These are phyloP conservation scores for Holotrichia oblita DNA, from an alignment of 1,140 invertebrate genomes.

Conservation along the genomic window DNA sequence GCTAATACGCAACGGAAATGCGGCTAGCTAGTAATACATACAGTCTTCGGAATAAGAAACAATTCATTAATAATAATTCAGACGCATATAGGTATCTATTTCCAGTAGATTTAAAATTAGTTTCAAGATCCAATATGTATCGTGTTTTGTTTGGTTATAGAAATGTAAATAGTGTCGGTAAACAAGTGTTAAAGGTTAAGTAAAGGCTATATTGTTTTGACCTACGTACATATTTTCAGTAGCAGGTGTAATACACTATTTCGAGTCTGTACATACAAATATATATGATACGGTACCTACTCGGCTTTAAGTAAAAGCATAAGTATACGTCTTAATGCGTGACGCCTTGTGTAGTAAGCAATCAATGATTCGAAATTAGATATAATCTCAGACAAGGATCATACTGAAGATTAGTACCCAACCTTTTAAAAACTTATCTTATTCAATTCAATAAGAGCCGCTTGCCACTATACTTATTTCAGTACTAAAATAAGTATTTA, in stretches of 20 bases:
- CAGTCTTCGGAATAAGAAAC: neutral
- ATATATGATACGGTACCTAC: too few species aligned
- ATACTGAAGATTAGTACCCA: too few species aligned
- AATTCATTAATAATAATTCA: neutral
- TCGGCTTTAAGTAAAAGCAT: too few species aligned
- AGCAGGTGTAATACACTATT: neutral
- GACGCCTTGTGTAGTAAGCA: too few species aligned
- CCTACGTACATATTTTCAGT: neutral
- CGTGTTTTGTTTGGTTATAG: neutral
- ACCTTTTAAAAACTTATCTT: too few species aligned
- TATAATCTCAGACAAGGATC: too few species aligned
- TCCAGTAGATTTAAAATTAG: neutral
- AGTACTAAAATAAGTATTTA: too few species aligned
- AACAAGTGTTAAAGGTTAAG: neutral
- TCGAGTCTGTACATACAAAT: too few species aligned
- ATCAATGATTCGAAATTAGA: too few species aligned
- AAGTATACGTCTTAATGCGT: too few species aligned
- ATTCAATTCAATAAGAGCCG: too few species aligned
- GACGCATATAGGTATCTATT: neutral
- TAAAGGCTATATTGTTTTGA: neutral
- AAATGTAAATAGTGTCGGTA: slow-evolving; percentile 3
- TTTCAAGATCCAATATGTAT: neutral
- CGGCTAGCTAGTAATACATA: neutral
- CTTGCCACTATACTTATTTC: too few species aligned
- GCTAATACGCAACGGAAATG: neutral